Percentiles rank a stretch among this genome's conserved stretches.
Evolutionary conservation across 2,797 vertebrate species (phyloP).

Genomic region (Ceyx erithaca): DNA sequence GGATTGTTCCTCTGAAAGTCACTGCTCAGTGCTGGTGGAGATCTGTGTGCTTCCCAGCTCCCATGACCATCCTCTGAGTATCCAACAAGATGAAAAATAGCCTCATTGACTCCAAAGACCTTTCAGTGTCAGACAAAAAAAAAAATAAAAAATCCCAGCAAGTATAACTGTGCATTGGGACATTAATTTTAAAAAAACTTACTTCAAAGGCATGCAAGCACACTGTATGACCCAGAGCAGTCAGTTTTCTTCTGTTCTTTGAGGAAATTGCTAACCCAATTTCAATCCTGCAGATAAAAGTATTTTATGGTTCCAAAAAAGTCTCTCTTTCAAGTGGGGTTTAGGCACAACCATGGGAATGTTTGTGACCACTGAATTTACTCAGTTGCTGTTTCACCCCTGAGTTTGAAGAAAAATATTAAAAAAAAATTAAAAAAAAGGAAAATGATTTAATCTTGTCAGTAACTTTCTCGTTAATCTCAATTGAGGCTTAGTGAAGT

Average conservation of each 20-base stretch:
- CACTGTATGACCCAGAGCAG: slow-evolving; percentile 48
- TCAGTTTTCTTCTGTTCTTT: slow-evolving; percentile 53
- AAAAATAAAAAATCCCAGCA: neutral
- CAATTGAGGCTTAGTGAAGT: neutral
- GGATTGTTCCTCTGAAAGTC: neutral
- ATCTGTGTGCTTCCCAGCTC: neutral
- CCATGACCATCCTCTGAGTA: neutral
- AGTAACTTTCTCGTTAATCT: neutral
- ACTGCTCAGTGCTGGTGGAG: neutral
- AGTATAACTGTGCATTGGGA: slow-evolving; percentile 27
- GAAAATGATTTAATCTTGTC: neutral
- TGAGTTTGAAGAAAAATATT: neutral
- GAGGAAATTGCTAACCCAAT: slow-evolving; percentile 53
- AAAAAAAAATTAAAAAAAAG: neutral
- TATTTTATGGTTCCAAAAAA: slow-evolving; percentile 34
- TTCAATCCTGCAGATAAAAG: slow-evolving; percentile 60
- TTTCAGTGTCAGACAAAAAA: neutral
- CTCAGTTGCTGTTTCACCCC: neutral
- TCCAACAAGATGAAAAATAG: neutral
- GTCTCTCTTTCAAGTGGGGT: slow-evolving; percentile 37
- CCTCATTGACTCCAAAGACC: slow-evolving; percentile 18
- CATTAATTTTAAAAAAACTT: slow-evolving; percentile 60
- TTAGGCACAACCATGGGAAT: slow-evolving; percentile 22
- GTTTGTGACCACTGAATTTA: neutral
- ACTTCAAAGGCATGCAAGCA: slow-evolving; percentile 49